Evolutionary conservation across 2,888 invertebrate genomes (phyloP).

Genomic region (Hipparchia semele): DNA sequence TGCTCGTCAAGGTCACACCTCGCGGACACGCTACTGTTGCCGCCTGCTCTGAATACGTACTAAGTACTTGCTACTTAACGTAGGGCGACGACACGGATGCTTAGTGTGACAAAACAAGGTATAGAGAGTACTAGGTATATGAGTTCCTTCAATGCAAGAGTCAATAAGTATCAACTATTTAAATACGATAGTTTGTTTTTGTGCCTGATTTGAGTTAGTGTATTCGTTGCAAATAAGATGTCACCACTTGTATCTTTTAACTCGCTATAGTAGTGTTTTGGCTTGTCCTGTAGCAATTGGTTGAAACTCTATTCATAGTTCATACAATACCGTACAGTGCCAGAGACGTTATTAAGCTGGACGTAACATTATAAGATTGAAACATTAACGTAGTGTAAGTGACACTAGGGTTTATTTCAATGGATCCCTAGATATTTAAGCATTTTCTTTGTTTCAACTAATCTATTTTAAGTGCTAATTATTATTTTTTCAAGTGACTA

Average conservation of each 20-base stretch:
- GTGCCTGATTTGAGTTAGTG: too few species aligned
- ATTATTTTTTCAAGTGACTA: constrained; percentile 10
- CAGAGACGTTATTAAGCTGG: background rate
- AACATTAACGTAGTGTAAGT: background rate
- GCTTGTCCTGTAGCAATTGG: background rate
- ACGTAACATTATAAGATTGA: background rate
- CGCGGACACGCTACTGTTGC: constrained; percentile 49
- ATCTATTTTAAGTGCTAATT: constrained; percentile 21
- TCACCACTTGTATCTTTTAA: constrained; percentile 4
- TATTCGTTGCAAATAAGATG: background rate
- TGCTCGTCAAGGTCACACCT: constrained; percentile 70
- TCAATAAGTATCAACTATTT: background rate
- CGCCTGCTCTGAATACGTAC: constrained; percentile 44
- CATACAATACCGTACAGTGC: background rate
- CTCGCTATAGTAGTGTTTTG: constrained; percentile 11
- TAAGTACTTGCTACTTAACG: too few species aligned
- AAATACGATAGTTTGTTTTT: background rate
- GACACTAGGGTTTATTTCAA: background rate
- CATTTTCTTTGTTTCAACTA: constrained; percentile 14
- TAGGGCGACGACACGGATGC: background rate
- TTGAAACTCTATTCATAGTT: background rate
- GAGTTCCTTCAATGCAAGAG: background rate
- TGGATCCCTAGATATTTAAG: background rate
- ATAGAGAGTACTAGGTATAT: background rate
- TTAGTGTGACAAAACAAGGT: background rate